phyloP scores from a whole-genome alignment of 2,888 invertebrate species.

The Micoletzkya japonica region DNA sequence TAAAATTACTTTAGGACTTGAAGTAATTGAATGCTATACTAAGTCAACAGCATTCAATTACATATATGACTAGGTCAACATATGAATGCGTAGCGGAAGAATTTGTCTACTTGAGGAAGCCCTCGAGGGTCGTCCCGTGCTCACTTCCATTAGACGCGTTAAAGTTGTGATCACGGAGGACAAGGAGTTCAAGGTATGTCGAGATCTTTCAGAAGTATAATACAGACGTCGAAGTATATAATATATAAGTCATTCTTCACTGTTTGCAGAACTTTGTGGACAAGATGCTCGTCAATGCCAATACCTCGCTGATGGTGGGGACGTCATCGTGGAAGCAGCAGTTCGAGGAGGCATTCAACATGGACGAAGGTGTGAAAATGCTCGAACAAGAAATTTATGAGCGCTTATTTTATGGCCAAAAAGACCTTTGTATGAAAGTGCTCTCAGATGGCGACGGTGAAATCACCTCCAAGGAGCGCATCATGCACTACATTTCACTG shows the following conservation, averaged over 20 bases:
- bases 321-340: slow-evolving; percentile 98
- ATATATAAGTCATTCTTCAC: neutral
- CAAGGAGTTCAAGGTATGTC: slow-evolving; percentile 89
- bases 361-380: slow-evolving; percentile 66
- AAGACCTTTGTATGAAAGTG: neutral
- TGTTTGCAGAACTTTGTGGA: slow-evolving; percentile 73
- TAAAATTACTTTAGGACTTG: slow-evolving; percentile 20
- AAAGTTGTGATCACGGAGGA: slow-evolving; percentile 92
- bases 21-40: neutral
- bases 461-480: slow-evolving; percentile 76
- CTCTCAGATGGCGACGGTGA: slow-evolving; percentile 40
- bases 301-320: slow-evolving; percentile 84
- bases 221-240: too few species aligned
- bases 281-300: slow-evolving; percentile 91
- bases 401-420: neutral
- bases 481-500: slow-evolving; percentile 89
- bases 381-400: neutral
- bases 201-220: neutral
- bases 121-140: slow-evolving; percentile 81
- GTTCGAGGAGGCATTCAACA: slow-evolving; percentile 91
- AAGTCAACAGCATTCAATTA: neutral
- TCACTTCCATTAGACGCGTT: slow-evolving; percentile 82
- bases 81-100: neutral
- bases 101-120: slow-evolving; percentile 28
- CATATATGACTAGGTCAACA: neutral